Conservation (phyloP, 2,113 vertebrate genomes). For the Turnix velox region DNA sequence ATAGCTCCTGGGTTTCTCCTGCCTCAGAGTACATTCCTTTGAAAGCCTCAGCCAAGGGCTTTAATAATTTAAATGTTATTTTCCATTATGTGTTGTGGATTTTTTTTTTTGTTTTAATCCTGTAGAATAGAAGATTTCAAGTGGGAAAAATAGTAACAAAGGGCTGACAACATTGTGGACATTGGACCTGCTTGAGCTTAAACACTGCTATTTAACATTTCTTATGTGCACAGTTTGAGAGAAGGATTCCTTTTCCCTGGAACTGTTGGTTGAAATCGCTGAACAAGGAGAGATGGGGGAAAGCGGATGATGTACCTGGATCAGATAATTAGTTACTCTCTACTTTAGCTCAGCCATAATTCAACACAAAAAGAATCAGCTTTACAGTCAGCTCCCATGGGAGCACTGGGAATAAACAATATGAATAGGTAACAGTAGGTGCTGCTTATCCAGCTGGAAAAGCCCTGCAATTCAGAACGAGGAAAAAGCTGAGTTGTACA, state of each 20-base stretch:
- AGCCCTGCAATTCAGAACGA: rapidly evolving
- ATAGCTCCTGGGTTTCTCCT: neutral
- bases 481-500: rapidly evolving
- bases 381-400: neutral
- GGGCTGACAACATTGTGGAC: neutral
- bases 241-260: neutral
- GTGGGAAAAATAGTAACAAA: constrained; percentile 21
- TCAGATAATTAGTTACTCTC: neutral
- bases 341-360: neutral
- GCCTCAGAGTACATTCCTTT: neutral
- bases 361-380: neutral
- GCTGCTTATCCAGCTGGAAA: neutral
- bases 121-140: neutral
- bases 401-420: neutral
- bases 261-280: neutral
- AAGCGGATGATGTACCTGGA: neutral
- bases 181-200: neutral
- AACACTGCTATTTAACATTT: neutral
- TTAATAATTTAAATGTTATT: constrained; percentile 46
- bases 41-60: neutral
- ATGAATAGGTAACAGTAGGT: rapidly evolving
- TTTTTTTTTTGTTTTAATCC: neutral
- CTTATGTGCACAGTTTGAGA: neutral
- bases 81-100: neutral
- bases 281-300: neutral